Percentiles rank a stretch among this genome's conserved stretches.
Evolutionary conservation across 2,113 vertebrate genomes (phyloP).

Genomic region (Cheirogaleus medius): DNA sequence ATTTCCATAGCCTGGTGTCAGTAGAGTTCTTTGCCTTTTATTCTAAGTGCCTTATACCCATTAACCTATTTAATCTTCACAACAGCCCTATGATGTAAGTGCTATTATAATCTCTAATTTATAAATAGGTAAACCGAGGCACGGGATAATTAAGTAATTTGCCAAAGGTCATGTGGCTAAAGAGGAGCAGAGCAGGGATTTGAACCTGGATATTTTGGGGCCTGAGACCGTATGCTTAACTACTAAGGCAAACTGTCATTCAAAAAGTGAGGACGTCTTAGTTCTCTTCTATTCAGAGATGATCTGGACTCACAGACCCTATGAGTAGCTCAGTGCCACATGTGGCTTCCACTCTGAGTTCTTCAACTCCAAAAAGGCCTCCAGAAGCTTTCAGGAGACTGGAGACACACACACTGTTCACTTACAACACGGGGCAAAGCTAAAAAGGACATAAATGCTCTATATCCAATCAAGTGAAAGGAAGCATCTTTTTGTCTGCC

Average conservation of each 20-base stretch:
- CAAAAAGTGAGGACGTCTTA: not conserved
- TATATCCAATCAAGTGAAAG: not conserved
- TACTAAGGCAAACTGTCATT: not conserved
- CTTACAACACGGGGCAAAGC: slow-evolving; percentile 27
- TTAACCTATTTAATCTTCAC: not conserved
- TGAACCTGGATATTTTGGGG: not conserved
- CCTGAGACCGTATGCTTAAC: not conserved
- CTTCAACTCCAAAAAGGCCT: not conserved
- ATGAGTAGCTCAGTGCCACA: not conserved
- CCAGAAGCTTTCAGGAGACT: not conserved
- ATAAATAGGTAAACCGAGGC: not conserved
- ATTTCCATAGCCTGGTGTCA: not conserved
- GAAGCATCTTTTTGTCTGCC: slow-evolving; percentile 43
- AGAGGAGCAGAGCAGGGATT: not conserved
- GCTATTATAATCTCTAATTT: not conserved
- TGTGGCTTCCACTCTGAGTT: not conserved
- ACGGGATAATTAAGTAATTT: not conserved
- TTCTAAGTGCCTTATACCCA: not conserved
- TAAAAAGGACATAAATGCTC: slow-evolving; percentile 45
- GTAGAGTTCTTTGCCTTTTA: not conserved
- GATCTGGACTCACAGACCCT: not conserved
- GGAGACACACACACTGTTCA: slow-evolving; percentile 2
- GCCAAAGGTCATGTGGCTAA: not conserved
- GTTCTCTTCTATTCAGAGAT: not conserved
- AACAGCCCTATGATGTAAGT: not conserved